Conservation (phyloP, 1,140 invertebrate species). For the Drosophila pallidifrons region DNA sequence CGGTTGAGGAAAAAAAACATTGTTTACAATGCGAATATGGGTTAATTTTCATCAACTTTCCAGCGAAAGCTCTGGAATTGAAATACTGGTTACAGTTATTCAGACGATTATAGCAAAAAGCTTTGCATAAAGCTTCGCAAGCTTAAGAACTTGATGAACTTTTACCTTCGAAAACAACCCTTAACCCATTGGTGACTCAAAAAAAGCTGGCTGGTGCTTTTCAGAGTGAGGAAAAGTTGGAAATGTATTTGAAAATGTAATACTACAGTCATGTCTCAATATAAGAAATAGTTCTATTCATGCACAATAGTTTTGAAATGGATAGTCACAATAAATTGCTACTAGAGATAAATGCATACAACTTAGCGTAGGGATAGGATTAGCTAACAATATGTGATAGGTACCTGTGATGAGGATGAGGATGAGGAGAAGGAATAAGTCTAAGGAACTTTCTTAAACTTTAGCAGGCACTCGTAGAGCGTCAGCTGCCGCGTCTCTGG, state of each 20-base stretch:
- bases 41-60: slow-evolving; percentile 39
- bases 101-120: slow-evolving; percentile 48
- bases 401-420: background rate
- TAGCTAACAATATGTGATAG: slow-evolving; percentile 30
- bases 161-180: background rate
- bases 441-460: slow-evolving; percentile 76
- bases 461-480: slow-evolving; percentile 72
- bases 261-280: slow-evolving; percentile 5
- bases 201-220: background rate
- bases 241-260: slow-evolving; percentile 11
- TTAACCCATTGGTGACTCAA: background rate
- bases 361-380: slow-evolving; percentile 34
- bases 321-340: slow-evolving; percentile 18
- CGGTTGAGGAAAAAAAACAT: slow-evolving; percentile 57
- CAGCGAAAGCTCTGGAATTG: slow-evolving; percentile 47
- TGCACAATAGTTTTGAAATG: slow-evolving; percentile 1
- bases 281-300: slow-evolving; percentile 14
- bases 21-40: slow-evolving; percentile 37
- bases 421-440: background rate
- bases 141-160: background rate
- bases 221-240: background rate
- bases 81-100: slow-evolving; percentile 56
- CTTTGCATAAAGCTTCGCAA: background rate
- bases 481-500: slow-evolving; percentile 72
- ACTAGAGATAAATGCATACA: slow-evolving; percentile 44